Evolutionary conservation across 2,113 vertebrate species (phyloP), one percentile per base, ranked within the genome.

Genomic region (Mirza zaza): DNA sequence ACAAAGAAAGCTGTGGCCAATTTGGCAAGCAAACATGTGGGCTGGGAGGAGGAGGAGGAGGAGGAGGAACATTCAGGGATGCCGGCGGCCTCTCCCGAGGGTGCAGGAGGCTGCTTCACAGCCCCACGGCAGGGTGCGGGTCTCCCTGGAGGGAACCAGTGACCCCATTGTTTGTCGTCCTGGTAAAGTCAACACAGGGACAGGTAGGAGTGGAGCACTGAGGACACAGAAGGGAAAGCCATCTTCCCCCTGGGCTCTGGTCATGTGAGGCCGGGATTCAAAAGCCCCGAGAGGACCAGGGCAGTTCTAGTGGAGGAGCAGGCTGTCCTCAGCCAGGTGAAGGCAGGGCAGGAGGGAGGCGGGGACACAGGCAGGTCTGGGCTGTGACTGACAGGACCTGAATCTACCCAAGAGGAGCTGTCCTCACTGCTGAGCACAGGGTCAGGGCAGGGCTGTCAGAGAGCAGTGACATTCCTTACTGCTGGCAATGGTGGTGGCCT

Each of bases 231-330:
- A 15, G 1, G 20, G 55, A 90, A 6, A 45, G 32, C 6, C 39
- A 1, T 13, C 76, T n/a, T 65, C 27, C 83, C 73, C 65, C 32
- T 3, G 23, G 12, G 2, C 34, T 65, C 39, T 4, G 1, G 13
- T 17, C 15, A 11, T 1, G 0, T 1, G 5, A 25, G 8, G 34
- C 87, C 79, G 48, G 61, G 14, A 70, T 2, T 59, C 17, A 0
- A 45, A 55, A 55, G 9, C 63, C 13, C 29, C 21, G 34, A 36
- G 5, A 45, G 12, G 39, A 25, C 11, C 36, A 68, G 48, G 13
- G 55, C 55, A 23, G 20, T 5, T 42, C n/a, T 2, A 2, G 1
- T 2, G 1, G 8, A 18, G 15, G 18, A 29, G 23, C 8, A 29
- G 55, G 18, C 14, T 32, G 23, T 48, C 73, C 77, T 25, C 8